phyloP scores from a whole-genome alignment of 2,113 vertebrate genomes.

The Xyliphius kryptos region DNA sequence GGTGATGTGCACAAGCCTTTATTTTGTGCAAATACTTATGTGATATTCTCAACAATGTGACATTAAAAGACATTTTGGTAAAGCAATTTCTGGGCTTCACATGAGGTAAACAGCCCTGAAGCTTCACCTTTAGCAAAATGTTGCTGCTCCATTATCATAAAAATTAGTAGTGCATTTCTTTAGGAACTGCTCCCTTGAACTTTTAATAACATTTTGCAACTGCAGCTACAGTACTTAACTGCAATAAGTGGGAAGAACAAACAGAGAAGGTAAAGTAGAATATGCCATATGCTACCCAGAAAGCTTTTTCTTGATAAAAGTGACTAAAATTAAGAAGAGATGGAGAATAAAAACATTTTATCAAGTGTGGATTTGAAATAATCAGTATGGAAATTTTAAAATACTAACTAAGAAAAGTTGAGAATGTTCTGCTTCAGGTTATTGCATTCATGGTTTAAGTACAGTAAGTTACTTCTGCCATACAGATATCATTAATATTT shows the following conservation, averaged over 20 bases:
- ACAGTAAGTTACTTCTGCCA: too few relatives aligned
- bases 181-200: background rate
- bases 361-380: background rate
- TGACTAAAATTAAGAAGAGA: background rate
- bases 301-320: background rate
- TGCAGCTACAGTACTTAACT: background rate
- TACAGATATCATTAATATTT: background rate
- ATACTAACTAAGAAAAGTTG: background rate
- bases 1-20: background rate
- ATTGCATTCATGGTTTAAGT: too few relatives aligned
- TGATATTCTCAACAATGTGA: background rate
- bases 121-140: conserved; percentile 15
- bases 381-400: background rate
- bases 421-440: background rate
- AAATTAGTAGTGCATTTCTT: conserved; percentile 1
- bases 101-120: background rate
- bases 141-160: background rate
- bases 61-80: background rate
- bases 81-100: conserved; percentile 3
- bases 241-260: background rate
- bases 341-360: background rate
- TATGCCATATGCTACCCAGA: background rate
- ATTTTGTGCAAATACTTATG: conserved; percentile 8
- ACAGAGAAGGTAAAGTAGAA: background rate
- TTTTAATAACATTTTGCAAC: background rate